Percentiles rank a stretch among this genome's conserved stretches.
Conservation (phyloP, 2,113 vertebrate genomes). For the Benitochromis conjunctus region DNA sequence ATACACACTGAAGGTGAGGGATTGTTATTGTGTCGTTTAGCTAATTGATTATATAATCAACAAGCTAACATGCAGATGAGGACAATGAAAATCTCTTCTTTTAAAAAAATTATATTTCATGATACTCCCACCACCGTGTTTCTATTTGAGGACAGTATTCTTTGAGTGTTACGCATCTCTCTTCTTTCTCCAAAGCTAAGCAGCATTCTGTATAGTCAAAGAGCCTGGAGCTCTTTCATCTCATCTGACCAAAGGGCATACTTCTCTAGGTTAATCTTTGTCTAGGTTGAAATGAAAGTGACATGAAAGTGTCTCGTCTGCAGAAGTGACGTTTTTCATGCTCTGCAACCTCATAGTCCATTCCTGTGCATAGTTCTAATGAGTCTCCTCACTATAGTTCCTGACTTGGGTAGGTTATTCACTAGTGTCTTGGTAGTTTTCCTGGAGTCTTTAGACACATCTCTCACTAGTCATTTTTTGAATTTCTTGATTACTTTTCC, state of each 20-base stretch:
- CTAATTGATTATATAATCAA: background rate
- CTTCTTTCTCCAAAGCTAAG: background rate
- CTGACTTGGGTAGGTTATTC: fast-evolving
- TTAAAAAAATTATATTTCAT: background rate
- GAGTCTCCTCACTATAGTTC: background rate
- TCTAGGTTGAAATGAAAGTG: too few species aligned
- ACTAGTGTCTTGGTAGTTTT: background rate
- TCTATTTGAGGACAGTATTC: background rate
- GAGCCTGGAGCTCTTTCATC: background rate
- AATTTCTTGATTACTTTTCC: background rate
- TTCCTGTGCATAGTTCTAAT: background rate
- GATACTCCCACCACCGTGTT: background rate
- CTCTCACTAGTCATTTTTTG: background rate
- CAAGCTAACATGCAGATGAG: background rate
- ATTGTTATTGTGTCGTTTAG: background rate
- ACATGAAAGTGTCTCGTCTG: background rate
- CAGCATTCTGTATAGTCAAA: background rate
- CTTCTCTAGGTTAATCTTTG: background rate
- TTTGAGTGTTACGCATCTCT: background rate
- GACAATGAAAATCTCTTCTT: background rate
- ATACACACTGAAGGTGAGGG: background rate
- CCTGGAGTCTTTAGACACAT: background rate
- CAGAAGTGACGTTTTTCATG: background rate
- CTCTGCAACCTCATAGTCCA: background rate
- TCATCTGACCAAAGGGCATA: background rate